Conservation (phyloP, 2,888 invertebrate species). For the Artemia sp. region DNA sequence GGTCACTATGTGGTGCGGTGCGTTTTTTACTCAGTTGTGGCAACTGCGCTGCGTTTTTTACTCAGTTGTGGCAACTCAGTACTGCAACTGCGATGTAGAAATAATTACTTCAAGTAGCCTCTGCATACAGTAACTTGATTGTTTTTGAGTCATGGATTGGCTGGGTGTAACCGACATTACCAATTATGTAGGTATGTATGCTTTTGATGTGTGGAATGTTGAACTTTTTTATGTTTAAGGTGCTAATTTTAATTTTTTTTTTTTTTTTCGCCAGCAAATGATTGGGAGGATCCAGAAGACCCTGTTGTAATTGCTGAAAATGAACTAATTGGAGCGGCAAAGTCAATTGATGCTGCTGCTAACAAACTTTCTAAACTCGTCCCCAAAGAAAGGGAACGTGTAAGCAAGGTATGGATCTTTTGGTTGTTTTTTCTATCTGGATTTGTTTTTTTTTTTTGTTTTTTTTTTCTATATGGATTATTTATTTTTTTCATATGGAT, state of each 20-base stretch:
- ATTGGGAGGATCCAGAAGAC: constrained; percentile 92
- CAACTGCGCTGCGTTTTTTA: too few relatives aligned
- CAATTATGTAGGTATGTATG: too few relatives aligned
- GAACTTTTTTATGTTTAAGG: not conserved
- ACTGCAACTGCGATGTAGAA: not conserved
- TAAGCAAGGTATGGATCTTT: too few relatives aligned
- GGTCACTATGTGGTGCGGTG: too few relatives aligned
- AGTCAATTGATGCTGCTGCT: constrained; percentile 94
- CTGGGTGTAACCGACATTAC: too few relatives aligned
- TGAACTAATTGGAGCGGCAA: constrained; percentile 88
- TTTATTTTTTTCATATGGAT: too few relatives aligned
- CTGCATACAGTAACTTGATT: not conserved
- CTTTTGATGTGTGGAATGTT: not conserved
- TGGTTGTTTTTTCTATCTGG: too few relatives aligned
- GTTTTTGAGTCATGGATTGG: not conserved
- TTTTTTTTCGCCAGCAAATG: constrained; percentile 43
- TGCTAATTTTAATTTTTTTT: constrained; percentile 15
- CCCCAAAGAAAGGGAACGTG: constrained; percentile 50
- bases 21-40: too few relatives aligned
- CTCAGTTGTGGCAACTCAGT: too few relatives aligned
- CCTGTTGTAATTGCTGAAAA: constrained; percentile 95
- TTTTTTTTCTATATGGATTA: too few relatives aligned
- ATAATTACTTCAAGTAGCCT: too few relatives aligned
- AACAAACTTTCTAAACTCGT: constrained; percentile 78
- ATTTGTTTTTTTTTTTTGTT: too few relatives aligned